Percentiles rank a stretch among this genome's conserved stretches.
These are phyloP conservation scores for Eremobia ochroleuca DNA, from an alignment of 2,888 invertebrate species.

Conservation along the genomic window DNA sequence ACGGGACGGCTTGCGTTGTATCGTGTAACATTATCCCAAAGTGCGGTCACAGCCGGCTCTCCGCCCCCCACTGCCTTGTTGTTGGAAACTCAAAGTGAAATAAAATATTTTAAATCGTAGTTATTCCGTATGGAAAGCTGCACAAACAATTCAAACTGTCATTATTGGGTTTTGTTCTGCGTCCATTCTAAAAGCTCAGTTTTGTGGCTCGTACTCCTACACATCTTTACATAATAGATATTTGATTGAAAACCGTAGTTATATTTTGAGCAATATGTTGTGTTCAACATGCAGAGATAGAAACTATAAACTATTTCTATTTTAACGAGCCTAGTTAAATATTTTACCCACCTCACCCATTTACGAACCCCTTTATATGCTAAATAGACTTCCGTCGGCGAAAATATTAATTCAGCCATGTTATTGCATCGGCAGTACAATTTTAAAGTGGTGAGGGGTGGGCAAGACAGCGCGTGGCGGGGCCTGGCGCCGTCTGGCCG, in stretches of 20 bases:
- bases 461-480: slow-evolving; percentile 82
- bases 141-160: slow-evolving; percentile 64
- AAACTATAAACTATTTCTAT: slow-evolving; percentile 41
- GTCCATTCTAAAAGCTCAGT: slow-evolving; percentile 44
- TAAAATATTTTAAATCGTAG: slow-evolving; percentile 63
- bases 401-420: slow-evolving; percentile 75
- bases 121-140: slow-evolving; percentile 57
- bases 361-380: slow-evolving; percentile 78
- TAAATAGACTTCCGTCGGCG: slow-evolving; percentile 75
- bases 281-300: not conserved
- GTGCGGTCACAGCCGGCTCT: slow-evolving; percentile 72
- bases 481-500: slow-evolving; percentile 88
- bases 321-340: slow-evolving; percentile 69
- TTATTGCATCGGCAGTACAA: slow-evolving; percentile 68
- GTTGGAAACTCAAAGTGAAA: slow-evolving; percentile 56
- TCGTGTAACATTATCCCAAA: slow-evolving; percentile 77
- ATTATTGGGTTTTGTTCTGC: slow-evolving; percentile 53
- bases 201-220: slow-evolving; percentile 33
- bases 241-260: slow-evolving; percentile 50
- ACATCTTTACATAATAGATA: slow-evolving; percentile 47
- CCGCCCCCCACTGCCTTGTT: slow-evolving; percentile 48
- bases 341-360: slow-evolving; percentile 71
- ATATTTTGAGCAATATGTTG: slow-evolving; percentile 30
- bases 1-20: slow-evolving; percentile 73
- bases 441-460: slow-evolving; percentile 75